These are phyloP conservation scores for Litoditis marina DNA, from an alignment of 2,888 invertebrate species.

Conservation along the genomic window DNA sequence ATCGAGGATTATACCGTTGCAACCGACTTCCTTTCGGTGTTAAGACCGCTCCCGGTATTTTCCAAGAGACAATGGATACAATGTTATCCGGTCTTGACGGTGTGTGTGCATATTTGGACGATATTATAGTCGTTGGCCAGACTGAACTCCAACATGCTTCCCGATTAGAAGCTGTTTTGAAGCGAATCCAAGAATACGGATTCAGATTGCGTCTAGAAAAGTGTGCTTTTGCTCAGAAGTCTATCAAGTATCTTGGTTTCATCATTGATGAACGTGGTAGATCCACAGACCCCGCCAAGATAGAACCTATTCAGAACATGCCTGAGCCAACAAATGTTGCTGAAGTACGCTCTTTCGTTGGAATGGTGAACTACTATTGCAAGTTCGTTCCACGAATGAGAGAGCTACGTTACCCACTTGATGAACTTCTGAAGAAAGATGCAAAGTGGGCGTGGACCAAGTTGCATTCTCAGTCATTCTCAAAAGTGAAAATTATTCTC, in stretches of 20 bases:
- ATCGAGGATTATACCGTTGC: too few relatives aligned
- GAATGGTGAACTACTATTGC: constrained; percentile 11
- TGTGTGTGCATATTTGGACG: constrained; percentile 32
- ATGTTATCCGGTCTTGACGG: constrained; percentile 28
- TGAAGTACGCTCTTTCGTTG: constrained; percentile 19
- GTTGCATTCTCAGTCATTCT: background rate
- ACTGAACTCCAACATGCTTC: constrained; percentile 19
- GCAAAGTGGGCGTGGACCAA: constrained; percentile 5
- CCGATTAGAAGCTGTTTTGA: constrained; percentile 18
- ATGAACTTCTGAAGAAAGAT: constrained; percentile 13
- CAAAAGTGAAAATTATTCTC: background rate
- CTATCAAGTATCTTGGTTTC: constrained; percentile 34
- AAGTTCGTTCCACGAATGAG: constrained; percentile 1
- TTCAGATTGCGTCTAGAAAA: constrained; percentile 33
- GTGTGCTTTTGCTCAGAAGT: constrained; percentile 26
- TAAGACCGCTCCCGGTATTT: constrained; percentile 36
- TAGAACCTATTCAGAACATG: constrained; percentile 21
- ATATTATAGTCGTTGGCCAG: constrained; percentile 26
- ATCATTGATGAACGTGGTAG: too few relatives aligned
- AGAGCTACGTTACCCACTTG: constrained; percentile 2
- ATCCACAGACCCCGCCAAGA: too few relatives aligned
- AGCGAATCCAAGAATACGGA: constrained; percentile 25
- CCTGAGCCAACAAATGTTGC: constrained; percentile 10
- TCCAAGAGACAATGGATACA: constrained; percentile 37
- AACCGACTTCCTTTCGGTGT: constrained; percentile 42